Base-by-base conservation (phyloP, 2,888 invertebrate genomes). In the Hydraecia micacea region DNA sequence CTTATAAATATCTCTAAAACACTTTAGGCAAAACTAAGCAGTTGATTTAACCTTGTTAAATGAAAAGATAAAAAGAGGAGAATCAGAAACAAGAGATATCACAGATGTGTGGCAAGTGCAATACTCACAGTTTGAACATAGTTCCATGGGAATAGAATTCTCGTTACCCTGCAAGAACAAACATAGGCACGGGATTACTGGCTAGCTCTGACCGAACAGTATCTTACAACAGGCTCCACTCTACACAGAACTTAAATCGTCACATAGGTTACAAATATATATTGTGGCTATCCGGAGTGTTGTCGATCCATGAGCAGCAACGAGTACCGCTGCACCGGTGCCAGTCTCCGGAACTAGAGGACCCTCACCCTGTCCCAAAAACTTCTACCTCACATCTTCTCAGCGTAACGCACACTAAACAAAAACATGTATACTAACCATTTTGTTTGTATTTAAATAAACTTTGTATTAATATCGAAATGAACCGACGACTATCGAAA, bases 141-240 rank as follows among this genome's bases (percentile, higher is more conserved):
- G 98, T 97, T 99, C 99, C 99, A 99, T 99, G 91, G 99, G 99
- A 95, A 99, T 98, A 91, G 99, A 99, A 94, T 98, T 98, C 97
- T 99, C 99, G 97, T 99, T 99, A 97, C 99, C 99, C 99, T 99
- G 97, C 76, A 98, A 97, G 93, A 80, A 78, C 71, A 86, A 84
- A 78, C 42, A 77, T 72, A 71, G 25, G 49, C 68, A 79, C 70
- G 63, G 62, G 67, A 39, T 88, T 85, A 87, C 66, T 74, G 39
- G 68, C 25, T 39, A 15, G 65, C 49, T 55, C 36, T 46, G 13
- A 66, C 32, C 25, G 6, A 21, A 58, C 32, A 52, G 25, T 25
- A 25, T 76, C 55, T 65, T 55, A 42, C 11, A 42, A 36, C 13
- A 70, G 18, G 13, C 42, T 62, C 28, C 15, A 28, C 15, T n/a